Evolutionary conservation across 2,113 vertebrate genomes (phyloP).

Genomic region (Pavo muticus): DNA sequence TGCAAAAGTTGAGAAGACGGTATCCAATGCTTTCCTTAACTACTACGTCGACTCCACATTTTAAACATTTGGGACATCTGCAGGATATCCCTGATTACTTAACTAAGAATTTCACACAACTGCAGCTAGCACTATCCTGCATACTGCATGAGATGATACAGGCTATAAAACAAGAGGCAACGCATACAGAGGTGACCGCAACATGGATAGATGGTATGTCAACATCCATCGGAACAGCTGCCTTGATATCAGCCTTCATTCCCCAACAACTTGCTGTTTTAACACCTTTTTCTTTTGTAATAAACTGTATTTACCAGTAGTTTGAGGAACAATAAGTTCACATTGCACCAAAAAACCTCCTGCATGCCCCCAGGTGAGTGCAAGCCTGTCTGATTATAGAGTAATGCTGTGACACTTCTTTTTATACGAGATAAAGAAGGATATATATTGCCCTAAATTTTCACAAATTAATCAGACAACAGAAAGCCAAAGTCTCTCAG

Average conservation of each 20-base stretch:
- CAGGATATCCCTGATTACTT: background rate
- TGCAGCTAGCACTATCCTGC: background rate
- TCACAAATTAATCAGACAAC: conserved; percentile 11
- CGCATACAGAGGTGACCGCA: background rate
- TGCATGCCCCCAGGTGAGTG: background rate
- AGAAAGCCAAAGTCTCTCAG: conserved; percentile 3
- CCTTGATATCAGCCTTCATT: background rate
- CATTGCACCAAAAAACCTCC: background rate
- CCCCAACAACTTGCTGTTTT: background rate
- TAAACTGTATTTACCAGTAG: background rate
- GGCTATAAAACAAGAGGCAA: background rate
- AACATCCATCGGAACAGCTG: background rate
- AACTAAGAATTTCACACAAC: background rate
- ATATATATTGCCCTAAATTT: background rate
- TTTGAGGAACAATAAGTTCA: background rate
- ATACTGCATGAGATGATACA: background rate
- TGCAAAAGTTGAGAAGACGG: background rate
- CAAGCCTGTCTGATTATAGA: background rate
- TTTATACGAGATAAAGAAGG: background rate
- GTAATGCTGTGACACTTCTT: background rate
- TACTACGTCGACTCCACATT: background rate
- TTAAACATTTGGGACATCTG: background rate
- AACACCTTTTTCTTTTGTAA: background rate
- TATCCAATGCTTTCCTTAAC: background rate
- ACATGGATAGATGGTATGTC: background rate